Evolutionary conservation across 2,113 vertebrate species (phyloP), one percentile per base, ranked within the genome.

Genomic region (Chloebia gouldiae): DNA sequence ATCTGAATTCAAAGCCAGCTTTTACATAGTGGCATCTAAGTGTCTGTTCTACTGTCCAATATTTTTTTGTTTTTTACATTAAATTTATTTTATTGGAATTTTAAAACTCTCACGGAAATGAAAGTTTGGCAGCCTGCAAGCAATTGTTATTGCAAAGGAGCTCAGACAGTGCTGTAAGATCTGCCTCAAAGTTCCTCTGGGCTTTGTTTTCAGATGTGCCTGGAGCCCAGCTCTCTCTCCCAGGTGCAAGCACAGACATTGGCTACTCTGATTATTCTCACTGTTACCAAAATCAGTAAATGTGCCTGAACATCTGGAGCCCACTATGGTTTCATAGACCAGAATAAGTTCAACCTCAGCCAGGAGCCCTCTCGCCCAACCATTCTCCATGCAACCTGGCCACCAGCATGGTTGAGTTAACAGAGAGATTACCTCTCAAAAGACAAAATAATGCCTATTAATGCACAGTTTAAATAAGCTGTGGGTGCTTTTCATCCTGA

Each of bases 1-100:
- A 49, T 88, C 68, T 88, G 85, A 59, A 96, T 93, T 90, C 90
- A 90, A 59, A 93, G 76, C 47, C 39, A 27, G 47, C 35, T 95
- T 93, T 91, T 86, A 68, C 68, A 14, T 44, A 57, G 39, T 56
- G 45, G 65, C 47, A 39, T 75, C 45, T 16, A 19, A 63, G 28
- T 47, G 45, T 87, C 73, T 85, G 24, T 88, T 94, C 54, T 86
- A 2, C 15, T 70, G 54, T 50, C 25, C 27, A 3, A 0, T 35
- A 61, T 53, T 75, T 59, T 53, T 35, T 76, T 28, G 42, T 21
- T 70, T 90, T 95, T 88, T 90, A 73, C 91, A 13, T 70, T 30
- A 69, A 83, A 54, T 13, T 82, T 80, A 51, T 23, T 92, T 81
- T 1, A 9, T 44, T 66, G n/a, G 75, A 47, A 31, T 85, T 83